A percentile compares a stretch with the other conserved stretches of the same genome.
Evolutionary conservation across 1,140 invertebrate species (phyloP).

Genomic region (Magallana angulata): DNA sequence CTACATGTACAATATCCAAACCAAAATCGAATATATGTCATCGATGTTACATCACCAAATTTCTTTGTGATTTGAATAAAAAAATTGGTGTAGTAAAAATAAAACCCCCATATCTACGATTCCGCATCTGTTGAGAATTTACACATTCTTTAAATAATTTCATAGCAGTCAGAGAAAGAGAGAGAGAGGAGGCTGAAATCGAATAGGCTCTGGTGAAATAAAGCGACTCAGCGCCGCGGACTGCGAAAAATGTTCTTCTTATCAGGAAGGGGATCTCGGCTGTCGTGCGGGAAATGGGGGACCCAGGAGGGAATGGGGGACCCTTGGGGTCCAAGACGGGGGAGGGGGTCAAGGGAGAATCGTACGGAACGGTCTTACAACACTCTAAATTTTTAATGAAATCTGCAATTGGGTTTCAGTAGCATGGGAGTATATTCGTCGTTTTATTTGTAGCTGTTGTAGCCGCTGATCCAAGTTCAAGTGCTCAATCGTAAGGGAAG

Average conservation of each 20-base stretch:
- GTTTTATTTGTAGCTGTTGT: too few species aligned
- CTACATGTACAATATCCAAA: too few species aligned
- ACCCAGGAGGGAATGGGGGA: too few species aligned
- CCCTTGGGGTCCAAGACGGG: too few species aligned
- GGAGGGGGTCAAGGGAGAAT: too few species aligned
- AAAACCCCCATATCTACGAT: background rate
- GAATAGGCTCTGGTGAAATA: background rate
- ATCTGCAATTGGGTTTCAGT: too few species aligned
- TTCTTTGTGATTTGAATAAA: background rate
- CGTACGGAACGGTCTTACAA: too few species aligned
- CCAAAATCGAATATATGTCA: too few species aligned
- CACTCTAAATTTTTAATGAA: too few species aligned
- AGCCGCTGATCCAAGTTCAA: too few species aligned
- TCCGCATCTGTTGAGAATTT: constrained; percentile 32
- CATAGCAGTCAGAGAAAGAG: background rate
- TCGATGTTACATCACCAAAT: background rate
- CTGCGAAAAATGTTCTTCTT: constrained; percentile 13
- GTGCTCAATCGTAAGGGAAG: too few species aligned
- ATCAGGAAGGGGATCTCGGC: background rate
- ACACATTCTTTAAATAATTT: constrained; percentile 37
- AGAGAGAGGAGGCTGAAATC: background rate
- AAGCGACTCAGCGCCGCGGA: constrained; percentile 30
- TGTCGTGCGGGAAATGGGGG: constrained; percentile 3
- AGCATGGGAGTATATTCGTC: too few species aligned
- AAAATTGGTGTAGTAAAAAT: background rate